Percentiles rank a stretch among this genome's conserved stretches.
phyloP scores from a whole-genome alignment of 2,797 vertebrate species.

The Phalanger gymnotis region DNA sequence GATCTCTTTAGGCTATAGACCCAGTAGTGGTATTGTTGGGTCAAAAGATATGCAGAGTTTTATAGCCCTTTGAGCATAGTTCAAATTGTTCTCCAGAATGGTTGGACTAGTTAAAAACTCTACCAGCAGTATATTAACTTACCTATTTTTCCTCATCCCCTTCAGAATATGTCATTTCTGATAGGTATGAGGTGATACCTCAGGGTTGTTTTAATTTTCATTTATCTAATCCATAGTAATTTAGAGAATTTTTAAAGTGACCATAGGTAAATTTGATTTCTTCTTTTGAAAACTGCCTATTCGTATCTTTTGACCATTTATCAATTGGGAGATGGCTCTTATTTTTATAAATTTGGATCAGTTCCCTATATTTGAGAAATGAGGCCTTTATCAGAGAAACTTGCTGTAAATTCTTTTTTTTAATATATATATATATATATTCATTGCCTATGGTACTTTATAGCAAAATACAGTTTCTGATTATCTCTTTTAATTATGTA shows the following conservation, averaged over 20 bases:
- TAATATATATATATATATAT: no score
- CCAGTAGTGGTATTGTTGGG: background rate
- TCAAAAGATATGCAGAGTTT: background rate
- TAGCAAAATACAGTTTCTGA: background rate
- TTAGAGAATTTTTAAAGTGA: background rate
- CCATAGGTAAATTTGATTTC: background rate
- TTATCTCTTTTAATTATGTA: background rate
- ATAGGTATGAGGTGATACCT: background rate
- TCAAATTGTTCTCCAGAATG: background rate
- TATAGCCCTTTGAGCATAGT: background rate
- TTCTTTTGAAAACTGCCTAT: background rate
- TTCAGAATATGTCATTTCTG: background rate
- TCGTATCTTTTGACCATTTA: background rate
- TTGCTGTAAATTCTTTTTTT: background rate
- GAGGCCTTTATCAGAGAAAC: background rate
- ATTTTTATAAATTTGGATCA: background rate
- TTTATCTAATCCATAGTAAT: background rate
- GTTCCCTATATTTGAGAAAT: background rate
- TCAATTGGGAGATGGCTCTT: background rate
- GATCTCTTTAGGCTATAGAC: background rate
- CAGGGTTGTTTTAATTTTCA: background rate
- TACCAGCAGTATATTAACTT: background rate
- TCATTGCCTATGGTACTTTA: background rate
- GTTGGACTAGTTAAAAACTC: background rate
- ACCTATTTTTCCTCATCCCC: background rate